Conservation (phyloP, 2,113 vertebrate genomes). For the Crotalus tigris region DNA sequence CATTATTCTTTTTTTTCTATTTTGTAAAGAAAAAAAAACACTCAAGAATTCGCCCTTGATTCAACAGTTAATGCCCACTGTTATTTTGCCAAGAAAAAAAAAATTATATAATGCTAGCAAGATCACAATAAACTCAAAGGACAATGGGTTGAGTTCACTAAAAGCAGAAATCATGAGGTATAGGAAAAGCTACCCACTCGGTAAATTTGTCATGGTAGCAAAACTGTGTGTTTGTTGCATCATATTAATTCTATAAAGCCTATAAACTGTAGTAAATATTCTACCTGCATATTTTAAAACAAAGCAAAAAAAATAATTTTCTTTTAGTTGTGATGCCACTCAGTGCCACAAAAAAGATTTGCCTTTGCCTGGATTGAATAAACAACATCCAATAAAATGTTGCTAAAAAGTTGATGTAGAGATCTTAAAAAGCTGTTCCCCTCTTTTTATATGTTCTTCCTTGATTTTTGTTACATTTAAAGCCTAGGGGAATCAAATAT, state of each 20-base stretch:
- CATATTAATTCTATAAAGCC: slow-evolving; percentile 44
- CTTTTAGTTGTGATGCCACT: slow-evolving; percentile 4
- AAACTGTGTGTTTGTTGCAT: slow-evolving; percentile 27
- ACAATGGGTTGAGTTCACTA: slow-evolving; percentile 40
- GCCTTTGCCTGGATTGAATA: slow-evolving; percentile 36
- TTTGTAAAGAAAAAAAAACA: slow-evolving; percentile 40
- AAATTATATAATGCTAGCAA: slow-evolving; percentile 52
- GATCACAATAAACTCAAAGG: slow-evolving; percentile 60
- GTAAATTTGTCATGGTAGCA: slow-evolving; percentile 46
- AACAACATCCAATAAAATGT: slow-evolving; percentile 44
- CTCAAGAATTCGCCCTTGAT: slow-evolving; percentile 30
- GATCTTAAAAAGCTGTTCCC: slow-evolving; percentile 45
- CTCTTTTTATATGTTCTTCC: slow-evolving; percentile 3
- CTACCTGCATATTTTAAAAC: slow-evolving; percentile 43
- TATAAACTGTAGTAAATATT: slow-evolving; percentile 33
- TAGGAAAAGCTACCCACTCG: slow-evolving; percentile 59
- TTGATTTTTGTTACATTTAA: slow-evolving; percentile 53
- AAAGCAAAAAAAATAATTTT: slow-evolving; percentile 14
- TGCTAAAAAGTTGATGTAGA: slow-evolving; percentile 56
- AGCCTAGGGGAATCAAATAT: slow-evolving; percentile 46
- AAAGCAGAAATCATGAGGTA: slow-evolving; percentile 54
- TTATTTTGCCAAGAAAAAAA: slow-evolving; percentile 5
- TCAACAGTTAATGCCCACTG: slow-evolving; percentile 31
- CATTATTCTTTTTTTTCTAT: slow-evolving; percentile 8
- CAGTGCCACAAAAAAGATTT: slow-evolving; percentile 25